These are phyloP conservation scores for Bombus waltoni DNA, from an alignment of 1,140 invertebrate genomes.

Conservation along the genomic window DNA sequence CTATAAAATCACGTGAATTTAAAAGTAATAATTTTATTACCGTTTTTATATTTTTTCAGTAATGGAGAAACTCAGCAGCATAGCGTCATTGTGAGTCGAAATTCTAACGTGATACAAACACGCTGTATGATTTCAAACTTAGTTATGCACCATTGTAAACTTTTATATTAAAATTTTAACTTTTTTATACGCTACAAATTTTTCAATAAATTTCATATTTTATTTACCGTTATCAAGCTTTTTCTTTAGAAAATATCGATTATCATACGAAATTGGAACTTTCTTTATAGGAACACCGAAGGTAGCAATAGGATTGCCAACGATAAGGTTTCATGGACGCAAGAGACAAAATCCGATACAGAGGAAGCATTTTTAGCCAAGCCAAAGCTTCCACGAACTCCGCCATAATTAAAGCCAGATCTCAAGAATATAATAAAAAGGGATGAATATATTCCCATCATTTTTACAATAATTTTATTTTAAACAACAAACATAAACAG, in stretches of 20 bases:
- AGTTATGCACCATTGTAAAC: constrained; percentile 21
- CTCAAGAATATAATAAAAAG: not conserved
- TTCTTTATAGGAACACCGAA: constrained; percentile 50
- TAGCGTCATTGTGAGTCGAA: constrained; percentile 73
- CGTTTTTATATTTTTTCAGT: constrained; percentile 43
- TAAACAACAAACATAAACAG: constrained; percentile 33
- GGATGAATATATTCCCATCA: not conserved
- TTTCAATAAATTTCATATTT: constrained; percentile 50
- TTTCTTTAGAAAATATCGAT: not conserved
- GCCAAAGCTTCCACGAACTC: constrained; percentile 73
- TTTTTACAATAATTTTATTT: constrained; percentile 36
- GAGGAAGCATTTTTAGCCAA: constrained; percentile 74
- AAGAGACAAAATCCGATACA: constrained; percentile 28
- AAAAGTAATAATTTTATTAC: not conserved
- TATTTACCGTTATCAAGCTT: constrained; percentile 25
- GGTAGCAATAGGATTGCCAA: not conserved
- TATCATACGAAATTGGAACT: not conserved
- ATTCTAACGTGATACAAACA: constrained; percentile 11
- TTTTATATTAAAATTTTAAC: constrained; percentile 21
- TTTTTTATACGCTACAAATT: not conserved
- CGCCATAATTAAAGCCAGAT: constrained; percentile 49
- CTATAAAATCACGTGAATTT: not conserved
- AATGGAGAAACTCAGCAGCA: constrained; percentile 67
- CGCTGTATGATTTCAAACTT: constrained; percentile 11
- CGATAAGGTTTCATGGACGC: constrained; percentile 19